Base-by-base conservation (phyloP, 2,113 vertebrate species). In the Salminus brasiliensis region DNA sequence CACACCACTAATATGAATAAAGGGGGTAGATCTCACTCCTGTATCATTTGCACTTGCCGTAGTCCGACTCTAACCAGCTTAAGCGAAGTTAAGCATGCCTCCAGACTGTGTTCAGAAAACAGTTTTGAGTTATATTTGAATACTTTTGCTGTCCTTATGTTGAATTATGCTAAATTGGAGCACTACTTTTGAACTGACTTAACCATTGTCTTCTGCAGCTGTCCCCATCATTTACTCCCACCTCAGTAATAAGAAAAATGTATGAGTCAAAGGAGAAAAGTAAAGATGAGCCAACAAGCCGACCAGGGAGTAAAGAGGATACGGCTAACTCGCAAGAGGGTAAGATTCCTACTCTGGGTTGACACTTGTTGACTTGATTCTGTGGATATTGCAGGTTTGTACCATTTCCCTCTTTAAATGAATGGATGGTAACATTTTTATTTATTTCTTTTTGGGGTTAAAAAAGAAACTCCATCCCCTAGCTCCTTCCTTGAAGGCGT, bases 171-270 rank as follows among this genome's bases (percentile, higher is more conserved):
- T n/a, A n/a, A n/a, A n/a, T n/a, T n/a, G n/a, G n/a, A n/a, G n/a
- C 2, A 55, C 47, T 2, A 49, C 5, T 49, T 55, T 3, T 55
- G 21, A 53, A 7, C 1, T 21, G 21, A n/a, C n/a, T n/a, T n/a
- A n/a, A n/a, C n/a, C n/a, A n/a, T n/a, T n/a, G n/a, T n/a, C n/a
- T 70, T 81, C 81, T 62, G 78, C 89, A 99, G 97, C 89, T 98
- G 67, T 99, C 97, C 57, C 96, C 97, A 76, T 99, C 98, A 80
- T 99, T 99, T 84, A 98, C 97, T 78, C 98, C 98, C 85, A 98
- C 98, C 88, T 98, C 98, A 74, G 97, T 98, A 81, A 99, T 99
- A 63, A 97, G 97, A 72, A 99, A 98, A 91, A 99, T 99, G 98
- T 99, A 98, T 0, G 98, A 98, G 83, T 98, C 96, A 81, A 99